Conservation (phyloP, 1,140 invertebrate genomes). For the Dendrolimus kikuchii region DNA sequence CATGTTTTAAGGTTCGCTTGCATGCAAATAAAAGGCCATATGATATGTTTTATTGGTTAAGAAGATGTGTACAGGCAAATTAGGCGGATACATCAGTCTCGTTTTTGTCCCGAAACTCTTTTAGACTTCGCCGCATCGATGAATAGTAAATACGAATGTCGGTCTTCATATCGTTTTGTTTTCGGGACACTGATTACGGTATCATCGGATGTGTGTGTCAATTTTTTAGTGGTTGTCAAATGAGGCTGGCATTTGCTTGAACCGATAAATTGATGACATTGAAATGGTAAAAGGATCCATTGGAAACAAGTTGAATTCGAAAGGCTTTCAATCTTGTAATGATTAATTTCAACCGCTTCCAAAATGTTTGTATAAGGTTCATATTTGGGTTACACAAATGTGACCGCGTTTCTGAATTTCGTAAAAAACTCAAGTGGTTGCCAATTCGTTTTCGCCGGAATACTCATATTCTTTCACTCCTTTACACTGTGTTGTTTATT, state of each 20-base stretch:
- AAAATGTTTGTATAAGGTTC: no score
- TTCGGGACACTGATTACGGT: constrained; percentile 8
- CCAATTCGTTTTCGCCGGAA: no score
- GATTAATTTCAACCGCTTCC: no score
- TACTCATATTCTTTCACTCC: no score
- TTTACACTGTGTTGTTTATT: no score
- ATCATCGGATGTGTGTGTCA: constrained; percentile 19
- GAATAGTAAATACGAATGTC: constrained; percentile 42
- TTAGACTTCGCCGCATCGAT: constrained; percentile 41
- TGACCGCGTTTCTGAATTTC: no score
- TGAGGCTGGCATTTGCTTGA: neutral
- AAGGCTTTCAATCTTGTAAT: no score
- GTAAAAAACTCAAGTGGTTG: no score
- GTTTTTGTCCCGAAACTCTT: constrained; percentile 21
- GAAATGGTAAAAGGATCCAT: no score
- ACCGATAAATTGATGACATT: no score
- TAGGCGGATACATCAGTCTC: constrained; percentile 63
- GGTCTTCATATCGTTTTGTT: constrained; percentile 22
- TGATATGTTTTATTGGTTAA: constrained; percentile 56
- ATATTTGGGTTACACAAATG: no score
- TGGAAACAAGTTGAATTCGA: no score
- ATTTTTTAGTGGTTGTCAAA: constrained; percentile 13
- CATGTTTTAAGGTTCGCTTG: constrained; percentile 52
- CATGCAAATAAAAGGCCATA: constrained; percentile 42
- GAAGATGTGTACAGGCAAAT: constrained; percentile 43